phyloP scores from a whole-genome alignment of 2,113 vertebrate species.

The Etheostoma cragini region DNA sequence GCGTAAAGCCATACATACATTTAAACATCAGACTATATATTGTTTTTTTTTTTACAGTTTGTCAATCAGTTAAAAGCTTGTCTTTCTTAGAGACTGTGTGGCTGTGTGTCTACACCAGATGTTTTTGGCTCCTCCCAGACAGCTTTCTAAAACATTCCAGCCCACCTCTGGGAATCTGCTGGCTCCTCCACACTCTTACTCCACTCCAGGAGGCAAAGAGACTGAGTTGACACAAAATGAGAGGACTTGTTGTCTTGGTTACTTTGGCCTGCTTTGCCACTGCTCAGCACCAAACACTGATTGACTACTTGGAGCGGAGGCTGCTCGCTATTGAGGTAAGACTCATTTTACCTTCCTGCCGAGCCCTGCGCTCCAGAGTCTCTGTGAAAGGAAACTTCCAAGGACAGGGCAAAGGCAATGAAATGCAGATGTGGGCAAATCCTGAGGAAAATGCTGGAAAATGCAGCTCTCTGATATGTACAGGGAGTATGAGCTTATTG shows the following conservation, averaged over 20 bases:
- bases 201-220: constrained; percentile 36
- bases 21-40: not conserved
- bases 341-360: constrained; percentile 56
- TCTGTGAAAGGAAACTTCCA: constrained; percentile 65
- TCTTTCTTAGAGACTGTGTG: constrained; percentile 16
- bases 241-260: constrained; percentile 74
- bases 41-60: not conserved
- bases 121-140: constrained; percentile 76
- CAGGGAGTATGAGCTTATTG: not conserved
- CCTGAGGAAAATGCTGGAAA: constrained; percentile 57
- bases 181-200: constrained; percentile 59
- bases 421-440: constrained; percentile 73
- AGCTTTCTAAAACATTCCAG: constrained; percentile 80
- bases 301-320: constrained; percentile 86
- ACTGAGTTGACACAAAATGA: constrained; percentile 73
- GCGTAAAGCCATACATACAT: not conserved
- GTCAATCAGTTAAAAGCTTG: constrained; percentile 9
- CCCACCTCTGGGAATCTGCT: constrained; percentile 76
- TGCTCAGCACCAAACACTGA: constrained; percentile 85
- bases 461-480: constrained; percentile 24
- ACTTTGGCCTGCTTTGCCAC: constrained; percentile 72
- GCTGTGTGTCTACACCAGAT: constrained; percentile 72
- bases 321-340: constrained; percentile 87
- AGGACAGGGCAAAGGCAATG: constrained; percentile 65
- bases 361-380: constrained; percentile 69